A percentile compares a stretch with the other conserved stretches of the same genome.
Evolutionary conservation across 2,113 vertebrate genomes (phyloP).

Genomic region (Xenopus laevis): DNA sequence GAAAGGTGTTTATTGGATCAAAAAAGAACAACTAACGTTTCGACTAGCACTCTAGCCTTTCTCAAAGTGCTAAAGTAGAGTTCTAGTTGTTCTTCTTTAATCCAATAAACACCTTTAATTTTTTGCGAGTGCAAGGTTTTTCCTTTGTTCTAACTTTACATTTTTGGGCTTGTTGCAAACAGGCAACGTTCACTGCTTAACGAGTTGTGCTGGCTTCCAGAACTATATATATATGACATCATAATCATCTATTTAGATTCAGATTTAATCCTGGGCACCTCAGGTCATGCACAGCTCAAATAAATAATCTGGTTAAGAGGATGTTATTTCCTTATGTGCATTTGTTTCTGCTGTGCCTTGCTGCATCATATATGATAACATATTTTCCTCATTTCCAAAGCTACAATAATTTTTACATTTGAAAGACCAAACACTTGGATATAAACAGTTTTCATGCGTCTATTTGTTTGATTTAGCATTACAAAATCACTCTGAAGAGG

Average conservation of each 20-base stretch:
- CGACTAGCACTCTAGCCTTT: too few relatives aligned
- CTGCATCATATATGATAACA: slow-evolving; percentile 65
- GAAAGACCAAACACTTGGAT: slow-evolving; percentile 42
- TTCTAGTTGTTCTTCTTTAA: too few relatives aligned
- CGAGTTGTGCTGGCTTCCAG: too few relatives aligned
- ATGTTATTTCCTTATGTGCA: slow-evolving; percentile 92
- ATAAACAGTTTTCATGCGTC: slow-evolving; percentile 41
- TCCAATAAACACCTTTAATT: too few relatives aligned
- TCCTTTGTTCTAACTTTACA: too few relatives aligned
- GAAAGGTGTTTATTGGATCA: too few relatives aligned
- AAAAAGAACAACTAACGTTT: too few relatives aligned
- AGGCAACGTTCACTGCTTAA: too few relatives aligned
- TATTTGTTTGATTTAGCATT: slow-evolving; percentile 44
- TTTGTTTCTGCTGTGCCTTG: slow-evolving; percentile 66
- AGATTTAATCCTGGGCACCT: slow-evolving; percentile 70
- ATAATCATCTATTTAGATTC: slow-evolving; percentile 55
- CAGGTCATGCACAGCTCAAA: slow-evolving; percentile 57
- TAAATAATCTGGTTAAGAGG: slow-evolving; percentile 94
- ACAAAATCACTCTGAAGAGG: slow-evolving; percentile 41
- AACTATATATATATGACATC: too few relatives aligned
- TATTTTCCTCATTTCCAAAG: slow-evolving; percentile 77
- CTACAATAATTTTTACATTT: slow-evolving; percentile 57
- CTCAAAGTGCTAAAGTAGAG: too few relatives aligned
- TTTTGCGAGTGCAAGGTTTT: too few relatives aligned
- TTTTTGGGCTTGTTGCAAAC: too few relatives aligned